Percentiles rank a stretch among this genome's conserved stretches.
Conservation (phyloP, 2,888 invertebrate species). For the Uropetala carovei region DNA sequence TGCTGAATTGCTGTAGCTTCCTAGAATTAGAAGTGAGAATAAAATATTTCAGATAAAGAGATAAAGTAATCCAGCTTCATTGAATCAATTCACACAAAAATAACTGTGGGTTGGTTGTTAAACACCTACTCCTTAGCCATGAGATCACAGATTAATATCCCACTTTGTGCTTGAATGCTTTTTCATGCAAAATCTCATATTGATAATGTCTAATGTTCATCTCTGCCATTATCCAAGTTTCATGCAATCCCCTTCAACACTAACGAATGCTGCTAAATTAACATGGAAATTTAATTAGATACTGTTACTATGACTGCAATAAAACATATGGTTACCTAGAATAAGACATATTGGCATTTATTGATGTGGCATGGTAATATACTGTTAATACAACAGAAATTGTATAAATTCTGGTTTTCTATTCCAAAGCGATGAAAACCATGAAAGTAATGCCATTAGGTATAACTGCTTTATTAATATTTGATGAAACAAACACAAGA, state of each 20-base stretch:
- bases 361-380: neutral
- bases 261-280: neutral
- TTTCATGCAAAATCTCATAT: constrained; percentile 17
- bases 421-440: constrained; percentile 37
- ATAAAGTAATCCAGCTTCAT: constrained; percentile 41
- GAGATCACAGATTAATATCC: constrained; percentile 45
- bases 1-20: constrained; percentile 30
- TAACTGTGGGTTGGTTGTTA: constrained; percentile 35
- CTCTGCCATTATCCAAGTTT: neutral
- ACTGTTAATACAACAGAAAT: neutral
- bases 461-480: constrained; percentile 64
- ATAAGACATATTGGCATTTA: neutral
- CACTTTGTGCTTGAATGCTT: constrained; percentile 12
- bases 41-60: constrained; percentile 44
- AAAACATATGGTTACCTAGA: constrained; percentile 36
- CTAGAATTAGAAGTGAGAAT: constrained; percentile 33
- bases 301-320: constrained; percentile 40
- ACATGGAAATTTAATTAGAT: neutral
- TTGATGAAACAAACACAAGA: constrained; percentile 61
- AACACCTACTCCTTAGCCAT: constrained; percentile 25
- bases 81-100: constrained; percentile 47
- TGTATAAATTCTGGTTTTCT: constrained; percentile 1
- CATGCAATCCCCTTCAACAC: neutral
- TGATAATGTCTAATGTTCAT: constrained; percentile 21
- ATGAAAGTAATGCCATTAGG: constrained; percentile 56